Base-by-base conservation (phyloP, 2,888 invertebrate genomes). In the Tachina lurida region DNA sequence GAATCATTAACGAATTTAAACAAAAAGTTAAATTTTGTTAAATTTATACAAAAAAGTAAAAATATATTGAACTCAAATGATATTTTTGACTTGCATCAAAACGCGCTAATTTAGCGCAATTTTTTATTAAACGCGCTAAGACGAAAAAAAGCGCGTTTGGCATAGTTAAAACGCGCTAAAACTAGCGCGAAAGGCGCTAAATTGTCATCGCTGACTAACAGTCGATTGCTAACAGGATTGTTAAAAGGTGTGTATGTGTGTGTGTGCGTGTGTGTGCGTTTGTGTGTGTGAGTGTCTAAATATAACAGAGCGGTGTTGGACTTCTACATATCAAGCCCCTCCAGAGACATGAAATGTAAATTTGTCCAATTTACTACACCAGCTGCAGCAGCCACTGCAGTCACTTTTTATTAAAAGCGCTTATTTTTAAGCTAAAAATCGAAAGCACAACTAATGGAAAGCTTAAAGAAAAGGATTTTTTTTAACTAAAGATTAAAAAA, bases 301-400 rank as follows among this genome's bases (percentile, higher is more conserved):
- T 13, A 13, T 1, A 43, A 22, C 17, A 7, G 10, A 47, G 10
- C 49, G 39, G 49, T 76, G 65, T 68, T 79, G 83, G 80, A 79
- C 83, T 86, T 83, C 76, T 84, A 45, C 67, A 49, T 73, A 84
- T 68, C 73, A 73, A 86, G 73, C 79, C 76, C 76, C 86, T 80
- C 76, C 67, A 86, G 79, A 76, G 76, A 76, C 62, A 80, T 45
- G 54, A 83, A 83, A 86, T 80, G 54, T 56, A 86, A 79, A 83
- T 83, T 86, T 31, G 77, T 31, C n/a, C 10, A 54, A 49, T 17
- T 41, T 47, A 73, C 43, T 63, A 56, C 22, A 56, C 47, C 60
- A 31, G 52, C 70, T 9, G 1, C 22, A 52, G 52, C 22, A 52
- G 52, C 45, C 39, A 39, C 31, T 63, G 4, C 17, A 80, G 0